A percentile compares a stretch with the other conserved stretches of the same genome.
Evolutionary conservation across 2,888 invertebrate genomes (phyloP).

Genomic region (Dasysyrphus tricinctus): DNA sequence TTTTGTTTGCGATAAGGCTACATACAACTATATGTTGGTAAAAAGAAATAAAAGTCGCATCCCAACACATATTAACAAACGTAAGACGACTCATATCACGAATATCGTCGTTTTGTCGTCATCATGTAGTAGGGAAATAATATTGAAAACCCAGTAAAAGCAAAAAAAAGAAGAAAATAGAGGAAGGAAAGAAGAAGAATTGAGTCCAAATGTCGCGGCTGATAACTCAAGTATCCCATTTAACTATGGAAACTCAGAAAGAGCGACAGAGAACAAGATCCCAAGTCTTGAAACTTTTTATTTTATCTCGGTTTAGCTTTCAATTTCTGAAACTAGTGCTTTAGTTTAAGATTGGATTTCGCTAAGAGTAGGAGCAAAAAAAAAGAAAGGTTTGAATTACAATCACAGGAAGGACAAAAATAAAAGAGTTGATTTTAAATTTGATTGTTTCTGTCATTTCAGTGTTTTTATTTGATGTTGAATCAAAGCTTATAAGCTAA

Average conservation of each 20-base stretch:
- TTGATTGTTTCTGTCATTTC: conserved; percentile 31
- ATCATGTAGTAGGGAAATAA: conserved; percentile 24
- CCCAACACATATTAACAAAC: conserved; percentile 23
- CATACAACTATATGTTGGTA: conserved; percentile 1
- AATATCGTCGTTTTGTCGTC: conserved; percentile 55
- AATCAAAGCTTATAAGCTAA: conserved; percentile 36
- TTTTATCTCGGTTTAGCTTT: conserved; percentile 55
- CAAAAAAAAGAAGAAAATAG: conserved; percentile 17
- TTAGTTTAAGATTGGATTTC: conserved; percentile 61
- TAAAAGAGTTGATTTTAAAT: background rate
- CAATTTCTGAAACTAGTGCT: conserved; percentile 41
- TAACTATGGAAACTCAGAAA: conserved; percentile 17
- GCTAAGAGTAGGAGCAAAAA: background rate
- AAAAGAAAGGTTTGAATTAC: conserved; percentile 43
- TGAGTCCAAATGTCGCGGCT: conserved; percentile 70
- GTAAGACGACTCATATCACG: conserved; percentile 41
- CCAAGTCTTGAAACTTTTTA: conserved; percentile 34
- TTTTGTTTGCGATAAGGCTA: conserved; percentile 59
- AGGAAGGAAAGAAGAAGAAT: conserved; percentile 51
- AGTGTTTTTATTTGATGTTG: conserved; percentile 49
- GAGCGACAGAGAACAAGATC: conserved; percentile 32
- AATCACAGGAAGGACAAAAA: conserved; percentile 30
- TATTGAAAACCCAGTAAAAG: conserved; percentile 36
- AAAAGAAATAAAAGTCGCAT: conserved; percentile 27
- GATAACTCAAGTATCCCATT: conserved; percentile 60